phyloP scores from a whole-genome alignment of 2,888 invertebrate species.

The Gandaritis pyraliata region DNA sequence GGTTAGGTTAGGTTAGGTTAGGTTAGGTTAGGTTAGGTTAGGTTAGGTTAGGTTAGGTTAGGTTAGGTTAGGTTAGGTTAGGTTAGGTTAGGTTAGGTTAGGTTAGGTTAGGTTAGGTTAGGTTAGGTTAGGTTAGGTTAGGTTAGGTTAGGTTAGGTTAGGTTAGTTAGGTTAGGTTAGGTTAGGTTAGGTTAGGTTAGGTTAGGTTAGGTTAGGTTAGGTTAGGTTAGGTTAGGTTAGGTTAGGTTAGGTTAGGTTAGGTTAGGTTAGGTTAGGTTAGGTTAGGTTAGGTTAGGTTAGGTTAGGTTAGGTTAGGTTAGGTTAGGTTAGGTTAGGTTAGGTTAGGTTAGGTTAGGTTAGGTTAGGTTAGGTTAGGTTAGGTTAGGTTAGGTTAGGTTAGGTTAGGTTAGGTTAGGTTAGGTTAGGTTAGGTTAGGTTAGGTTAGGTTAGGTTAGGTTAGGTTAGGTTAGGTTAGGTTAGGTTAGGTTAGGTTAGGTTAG shows the following conservation, averaged over 20 bases:
- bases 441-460: slow-evolving; percentile 43
- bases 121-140: slow-evolving; percentile 32
- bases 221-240: slow-evolving; percentile 21
- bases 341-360: slow-evolving; percentile 21
- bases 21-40: slow-evolving; percentile 29
- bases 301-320: too few species aligned
- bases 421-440: slow-evolving; percentile 32
- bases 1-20: slow-evolving; percentile 30
- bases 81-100: too few species aligned
- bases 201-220: too few species aligned
- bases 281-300: too few species aligned
- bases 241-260: slow-evolving; percentile 20
- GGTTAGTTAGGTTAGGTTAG: slow-evolving; percentile 28
- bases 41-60: slow-evolving; percentile 24
- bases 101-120: slow-evolving; percentile 27
- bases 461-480: slow-evolving; percentile 42
- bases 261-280: too few species aligned
- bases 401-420: too few species aligned
- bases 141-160: slow-evolving; percentile 40
- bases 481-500: slow-evolving; percentile 35
- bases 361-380: slow-evolving; percentile 35
- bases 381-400: slow-evolving; percentile 41
- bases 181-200: neutral
- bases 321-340: too few species aligned
- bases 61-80: too few species aligned